Conservation (phyloP, 2,113 vertebrate genomes). For the Propithecus coquereli region DNA sequence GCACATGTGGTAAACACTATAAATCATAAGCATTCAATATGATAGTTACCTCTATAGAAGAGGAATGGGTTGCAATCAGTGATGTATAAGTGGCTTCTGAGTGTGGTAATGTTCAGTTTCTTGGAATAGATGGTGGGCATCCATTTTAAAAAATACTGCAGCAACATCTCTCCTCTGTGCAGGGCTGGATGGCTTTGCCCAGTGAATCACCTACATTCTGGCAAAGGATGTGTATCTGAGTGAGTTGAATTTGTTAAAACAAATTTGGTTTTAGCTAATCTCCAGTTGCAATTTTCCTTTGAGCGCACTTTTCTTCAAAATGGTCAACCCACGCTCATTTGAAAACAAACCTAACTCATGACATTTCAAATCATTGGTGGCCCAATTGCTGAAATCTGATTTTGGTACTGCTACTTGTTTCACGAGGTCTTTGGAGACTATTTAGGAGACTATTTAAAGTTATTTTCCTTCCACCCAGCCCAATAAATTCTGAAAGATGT, state of each 20-base stretch:
- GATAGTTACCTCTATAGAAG: not conserved
- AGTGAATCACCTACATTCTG: not conserved
- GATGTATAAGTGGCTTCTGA: not conserved
- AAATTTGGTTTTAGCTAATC: not conserved
- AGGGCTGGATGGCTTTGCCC: not conserved
- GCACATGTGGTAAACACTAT: not conserved
- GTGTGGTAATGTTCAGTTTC: not conserved
- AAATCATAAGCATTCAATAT: not conserved
- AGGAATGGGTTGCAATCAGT: not conserved
- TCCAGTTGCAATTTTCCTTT: not conserved
- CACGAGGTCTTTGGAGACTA: not conserved
- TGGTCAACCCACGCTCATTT: not conserved
- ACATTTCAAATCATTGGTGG: constrained; percentile 4
- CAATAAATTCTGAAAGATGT: not conserved
- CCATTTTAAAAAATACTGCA: not conserved
- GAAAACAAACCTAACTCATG: not conserved
- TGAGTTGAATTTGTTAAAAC: not conserved
- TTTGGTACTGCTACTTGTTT: not conserved
- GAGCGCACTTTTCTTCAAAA: not conserved
- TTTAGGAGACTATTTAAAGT: not conserved
- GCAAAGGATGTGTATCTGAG: not conserved
- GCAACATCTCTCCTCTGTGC: not conserved
- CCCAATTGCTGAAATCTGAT: not conserved
- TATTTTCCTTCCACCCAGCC: not conserved
- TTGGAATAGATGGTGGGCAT: not conserved